Conservation (phyloP, 2,797 vertebrate species). For the Emydoidea blandingii region DNA sequence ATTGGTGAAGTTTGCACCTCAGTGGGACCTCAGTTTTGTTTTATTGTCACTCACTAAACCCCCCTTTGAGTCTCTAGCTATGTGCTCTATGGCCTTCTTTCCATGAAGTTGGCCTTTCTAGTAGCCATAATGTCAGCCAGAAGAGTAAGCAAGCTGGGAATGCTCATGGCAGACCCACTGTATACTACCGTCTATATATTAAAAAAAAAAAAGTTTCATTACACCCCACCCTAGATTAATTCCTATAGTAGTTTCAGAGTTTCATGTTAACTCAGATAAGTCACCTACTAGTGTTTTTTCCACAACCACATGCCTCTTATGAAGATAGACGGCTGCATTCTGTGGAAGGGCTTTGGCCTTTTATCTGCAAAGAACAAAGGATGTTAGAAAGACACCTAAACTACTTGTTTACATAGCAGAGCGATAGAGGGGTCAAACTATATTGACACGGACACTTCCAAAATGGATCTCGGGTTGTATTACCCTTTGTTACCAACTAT, state of each 20-base stretch:
- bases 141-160: background rate
- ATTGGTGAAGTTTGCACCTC: background rate
- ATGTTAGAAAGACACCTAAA: background rate
- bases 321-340: background rate
- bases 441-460: background rate
- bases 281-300: no score
- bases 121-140: background rate
- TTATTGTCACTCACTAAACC: background rate
- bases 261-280: background rate
- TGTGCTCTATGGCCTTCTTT: background rate
- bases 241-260: background rate
- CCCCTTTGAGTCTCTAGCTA: background rate
- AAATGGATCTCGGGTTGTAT: background rate
- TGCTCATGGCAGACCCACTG: background rate
- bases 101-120: background rate
- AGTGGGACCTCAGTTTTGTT: background rate
- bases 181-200: no score
- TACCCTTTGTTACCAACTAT: background rate
- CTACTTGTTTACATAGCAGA: background rate
- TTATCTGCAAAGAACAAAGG: background rate
- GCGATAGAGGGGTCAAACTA: background rate
- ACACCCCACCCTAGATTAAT: background rate
- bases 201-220: background rate
- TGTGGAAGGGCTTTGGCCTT: background rate
- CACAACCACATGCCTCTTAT: background rate